Conservation (phyloP, 2,888 invertebrate species). For the Cantharis rustica region DNA sequence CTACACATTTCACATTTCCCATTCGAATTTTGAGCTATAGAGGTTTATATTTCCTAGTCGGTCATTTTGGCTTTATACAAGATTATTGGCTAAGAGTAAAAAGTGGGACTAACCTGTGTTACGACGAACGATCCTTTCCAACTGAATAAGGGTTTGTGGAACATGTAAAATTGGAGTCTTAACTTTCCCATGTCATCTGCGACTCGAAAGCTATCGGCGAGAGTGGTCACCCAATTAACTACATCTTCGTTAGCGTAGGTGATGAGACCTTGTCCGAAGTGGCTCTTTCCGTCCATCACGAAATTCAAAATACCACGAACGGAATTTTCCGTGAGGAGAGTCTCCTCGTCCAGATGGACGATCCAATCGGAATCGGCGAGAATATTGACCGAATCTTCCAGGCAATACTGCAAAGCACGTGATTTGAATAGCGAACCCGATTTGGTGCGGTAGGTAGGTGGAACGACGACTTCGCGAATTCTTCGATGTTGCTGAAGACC, state of each 20-base stretch:
- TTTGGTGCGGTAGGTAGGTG: conserved; percentile 82
- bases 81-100: background rate
- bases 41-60: no score
- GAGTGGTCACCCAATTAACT: conserved; percentile 95
- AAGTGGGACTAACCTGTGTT: conserved; percentile 73
- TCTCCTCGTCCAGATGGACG: conserved; percentile 97
- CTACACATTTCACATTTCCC: no score
- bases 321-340: conserved; percentile 89
- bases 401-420: conserved; percentile 91
- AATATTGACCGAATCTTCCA: conserved; percentile 87
- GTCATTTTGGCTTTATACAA: no score
- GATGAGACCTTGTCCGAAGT: conserved; percentile 94
- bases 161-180: conserved; percentile 87
- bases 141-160: conserved; percentile 94
- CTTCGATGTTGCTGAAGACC: conserved; percentile 78
- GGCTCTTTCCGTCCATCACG: conserved; percentile 91
- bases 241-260: conserved; percentile 96
- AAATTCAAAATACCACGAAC: conserved; percentile 91
- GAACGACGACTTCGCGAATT: conserved; percentile 88
- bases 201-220: conserved; percentile 94
- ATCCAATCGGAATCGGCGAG: conserved; percentile 92
- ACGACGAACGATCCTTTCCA: conserved; percentile 99
- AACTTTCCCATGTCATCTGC: conserved; percentile 98
- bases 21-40: no score
- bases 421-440: conserved; percentile 94